Base-by-base conservation (phyloP, 2,797 vertebrate species). In the Macrochelys suwanniensis region DNA sequence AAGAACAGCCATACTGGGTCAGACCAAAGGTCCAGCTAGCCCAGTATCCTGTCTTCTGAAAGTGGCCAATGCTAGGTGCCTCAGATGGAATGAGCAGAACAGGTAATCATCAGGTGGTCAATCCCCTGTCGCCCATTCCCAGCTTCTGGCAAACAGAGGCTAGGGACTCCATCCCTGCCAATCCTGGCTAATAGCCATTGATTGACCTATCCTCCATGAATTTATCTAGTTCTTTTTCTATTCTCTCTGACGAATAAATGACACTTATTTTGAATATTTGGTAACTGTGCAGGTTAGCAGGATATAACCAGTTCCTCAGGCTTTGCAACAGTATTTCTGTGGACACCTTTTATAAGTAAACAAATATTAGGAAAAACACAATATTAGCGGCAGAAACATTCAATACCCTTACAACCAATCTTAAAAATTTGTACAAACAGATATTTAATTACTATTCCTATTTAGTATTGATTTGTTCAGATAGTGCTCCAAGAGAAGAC, bases 201-300 rank as follows among this genome's bases (percentile, higher is more conserved):
- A 54, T 54, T 21, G 54, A 54, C 21, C 54, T 54, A 10, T 54
- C 8, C 53, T 54, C 21, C 54, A 25, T 25, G 23, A 54, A 54
- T 54, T 23, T 54, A 54, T 54, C 54, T 54, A 54, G 23, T 54
- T 54, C 54, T 54, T 54, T 54, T 54, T 54, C 45, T 57, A 11
- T n/a, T 56, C 6, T 85, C 26, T 65, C 1, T 31, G n/a, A 26
- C 1, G 1, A 77, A 33, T 7, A 37, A 19, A 37, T 6, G n/a
- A 47, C 15, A n/a, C 31, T n/a, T 51, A 57, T 51, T 57, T 51
- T 57, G 79, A 51, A n/a, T 57, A 74, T 53, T 37, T n/a, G 61
- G 57, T 79, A 68, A 79, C 42, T 45, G n/a, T 0, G 2, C 6
- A 19, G n/a, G 45, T n/a, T 74, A 28, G 51, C 0, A 1, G 17